Percentiles rank a stretch among this genome's conserved stretches.
phyloP scores from a whole-genome alignment of 2,797 vertebrate genomes.

The Argya squamiceps region DNA sequence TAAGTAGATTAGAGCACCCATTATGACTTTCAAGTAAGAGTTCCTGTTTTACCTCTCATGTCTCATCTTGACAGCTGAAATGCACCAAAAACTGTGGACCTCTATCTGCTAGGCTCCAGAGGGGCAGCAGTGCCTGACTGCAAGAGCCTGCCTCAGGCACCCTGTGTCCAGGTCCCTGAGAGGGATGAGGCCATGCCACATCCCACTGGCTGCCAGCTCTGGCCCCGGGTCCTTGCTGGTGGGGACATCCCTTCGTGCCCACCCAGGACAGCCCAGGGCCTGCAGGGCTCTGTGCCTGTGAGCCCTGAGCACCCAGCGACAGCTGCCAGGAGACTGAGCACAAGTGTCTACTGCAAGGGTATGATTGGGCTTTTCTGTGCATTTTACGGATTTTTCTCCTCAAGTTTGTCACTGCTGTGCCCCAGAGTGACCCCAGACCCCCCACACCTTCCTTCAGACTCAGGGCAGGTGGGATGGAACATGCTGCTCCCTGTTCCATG shows the following conservation, averaged over 20 bases:
- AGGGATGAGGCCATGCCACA: not conserved
- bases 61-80: not conserved
- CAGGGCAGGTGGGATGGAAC: not conserved
- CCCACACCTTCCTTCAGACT: not conserved
- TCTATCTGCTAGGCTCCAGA: not conserved
- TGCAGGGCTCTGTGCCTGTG: fast-evolving
- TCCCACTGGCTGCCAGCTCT: not conserved
- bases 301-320: fast-evolving
- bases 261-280: not conserved
- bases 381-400: not conserved
- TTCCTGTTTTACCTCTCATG: fast-evolving
- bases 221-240: fast-evolving
- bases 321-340: not conserved
- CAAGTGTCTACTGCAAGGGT: fast-evolving
- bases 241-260: not conserved
- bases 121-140: not conserved
- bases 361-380: not conserved
- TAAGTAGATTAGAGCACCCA: not conserved
- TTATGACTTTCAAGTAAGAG: not conserved
- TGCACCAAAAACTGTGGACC: fast-evolving
- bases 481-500: not conserved
- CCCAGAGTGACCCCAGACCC: not conserved
- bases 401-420: not conserved
- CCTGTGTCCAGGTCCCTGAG: fast-evolving
- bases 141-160: not conserved